Evolutionary conservation across 1,140 invertebrate genomes (phyloP).

Genomic region (Solen grandis): DNA sequence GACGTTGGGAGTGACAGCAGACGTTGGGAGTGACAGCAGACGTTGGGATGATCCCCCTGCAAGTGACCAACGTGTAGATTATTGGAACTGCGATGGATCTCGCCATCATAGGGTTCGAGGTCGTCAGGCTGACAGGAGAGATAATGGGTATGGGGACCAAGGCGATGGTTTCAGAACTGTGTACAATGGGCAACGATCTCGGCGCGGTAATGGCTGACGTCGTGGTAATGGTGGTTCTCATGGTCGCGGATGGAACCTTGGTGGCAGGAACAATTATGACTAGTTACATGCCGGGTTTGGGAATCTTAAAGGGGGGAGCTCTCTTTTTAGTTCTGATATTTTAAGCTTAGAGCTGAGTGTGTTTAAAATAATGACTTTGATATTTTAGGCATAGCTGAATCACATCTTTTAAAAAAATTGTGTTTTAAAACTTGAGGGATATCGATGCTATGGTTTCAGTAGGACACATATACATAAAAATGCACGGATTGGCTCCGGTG

Average conservation of each 20-base stretch:
- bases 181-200: neutral
- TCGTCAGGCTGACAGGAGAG: slow-evolving; percentile 7
- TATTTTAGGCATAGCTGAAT: neutral
- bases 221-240: slow-evolving; percentile 26
- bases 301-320: neutral
- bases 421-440: neutral
- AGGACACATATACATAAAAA: neutral
- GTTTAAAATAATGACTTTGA: no score
- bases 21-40: no score
- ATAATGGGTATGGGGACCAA: slow-evolving; percentile 1
- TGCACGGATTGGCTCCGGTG: neutral
- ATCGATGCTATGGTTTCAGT: neutral
- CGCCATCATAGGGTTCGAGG: neutral
- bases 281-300: slow-evolving; percentile 1
- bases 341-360: no score
- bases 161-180: slow-evolving; percentile 22
- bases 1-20: neutral
- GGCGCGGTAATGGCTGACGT: slow-evolving; percentile 13
- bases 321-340: neutral
- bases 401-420: neutral
- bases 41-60: neutral
- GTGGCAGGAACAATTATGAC: neutral
- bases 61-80: slow-evolving; percentile 10
- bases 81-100: neutral
- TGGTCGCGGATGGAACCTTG: slow-evolving; percentile 10